These are phyloP conservation scores for Chymomyza caudatula DNA, from an alignment of 2,888 invertebrate genomes.

Conservation along the genomic window DNA sequence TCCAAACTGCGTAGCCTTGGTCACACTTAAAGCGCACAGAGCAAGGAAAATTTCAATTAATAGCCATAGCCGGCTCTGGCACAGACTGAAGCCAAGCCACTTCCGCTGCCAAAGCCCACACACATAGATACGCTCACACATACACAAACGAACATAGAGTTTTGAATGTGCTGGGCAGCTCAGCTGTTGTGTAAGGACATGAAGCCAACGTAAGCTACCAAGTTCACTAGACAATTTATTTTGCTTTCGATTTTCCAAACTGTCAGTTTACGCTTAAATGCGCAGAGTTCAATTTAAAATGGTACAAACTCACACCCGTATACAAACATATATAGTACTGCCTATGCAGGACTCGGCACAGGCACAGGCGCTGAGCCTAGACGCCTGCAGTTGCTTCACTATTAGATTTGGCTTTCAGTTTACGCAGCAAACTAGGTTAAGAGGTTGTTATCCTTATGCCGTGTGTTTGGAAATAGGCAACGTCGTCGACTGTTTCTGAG, in stretches of 20 bases:
- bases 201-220: conserved; percentile 31
- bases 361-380: conserved; percentile 5
- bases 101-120: conserved; percentile 9
- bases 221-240: conserved; percentile 73
- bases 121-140: background rate
- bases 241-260: conserved; percentile 73
- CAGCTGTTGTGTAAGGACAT: background rate
- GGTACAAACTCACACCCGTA: conserved; percentile 33
- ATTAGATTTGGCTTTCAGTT: conserved; percentile 32
- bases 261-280: conserved; percentile 73
- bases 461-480: conserved; percentile 72
- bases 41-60: conserved; percentile 71
- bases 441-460: conserved; percentile 72
- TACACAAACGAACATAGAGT: background rate
- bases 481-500: conserved; percentile 59
- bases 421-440: conserved; percentile 65
- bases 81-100: conserved; percentile 64
- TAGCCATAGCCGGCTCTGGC: conserved; percentile 55
- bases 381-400: conserved; percentile 32
- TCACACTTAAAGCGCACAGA: conserved; percentile 31
- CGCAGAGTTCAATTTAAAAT: conserved; percentile 72
- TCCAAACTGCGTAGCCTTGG: background rate
- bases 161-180: background rate
- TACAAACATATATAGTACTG: conserved; percentile 26
- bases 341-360: background rate